Evolutionary conservation across 2,113 vertebrate genomes (phyloP), one percentile per base, ranked within the genome.

Genomic region (Rousettus leschenaultii): DNA sequence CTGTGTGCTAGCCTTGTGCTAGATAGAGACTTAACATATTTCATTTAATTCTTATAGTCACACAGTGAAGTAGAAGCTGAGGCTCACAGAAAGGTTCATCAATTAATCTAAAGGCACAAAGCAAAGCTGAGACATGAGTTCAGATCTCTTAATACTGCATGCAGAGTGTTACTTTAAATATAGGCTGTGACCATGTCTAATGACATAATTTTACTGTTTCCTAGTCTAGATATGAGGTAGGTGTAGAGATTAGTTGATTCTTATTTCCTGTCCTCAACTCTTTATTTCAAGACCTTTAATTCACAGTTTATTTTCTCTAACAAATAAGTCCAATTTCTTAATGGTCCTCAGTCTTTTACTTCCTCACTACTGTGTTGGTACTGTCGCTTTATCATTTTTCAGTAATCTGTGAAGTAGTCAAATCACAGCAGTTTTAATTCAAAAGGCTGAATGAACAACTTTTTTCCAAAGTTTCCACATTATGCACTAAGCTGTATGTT

Each of bases 341-440:
- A 71, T 7, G 14, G 38, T 9, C 12, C 1, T 86, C 16, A 38
- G 6, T 28, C 12, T 65, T 91, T 88, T 19, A 68, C 4, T 55
- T 74, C 21, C 33, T 68, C 91, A 74, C 48, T 78, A 14, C 78
- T 85, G 86, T 4, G 2, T 43, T 78, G 35, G 21, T 65, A 18
- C 7, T 88, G 18, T 51, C 28, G 22, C 3, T 75, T 51, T 61
- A 24, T 26, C 40, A 59, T 70, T 35, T 68, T 90, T 51, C 40
- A n/a, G 12, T 65, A 83, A 61, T 38, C 87, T 77, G 26, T 89
- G 57, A 87, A 10, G 14, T 51, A 75, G 40, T 89, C 71, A 94
- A 86, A 65, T 82, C 61, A 77, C 4, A 92, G 65, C 33, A 63
- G 18, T 38, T 94, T 90, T 86, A 55, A 93, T 89, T 93, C n/a